A percentile compares a stretch with the other conserved stretches of the same genome.
Conservation (phyloP, 2,113 vertebrate species). For the Parus major region DNA sequence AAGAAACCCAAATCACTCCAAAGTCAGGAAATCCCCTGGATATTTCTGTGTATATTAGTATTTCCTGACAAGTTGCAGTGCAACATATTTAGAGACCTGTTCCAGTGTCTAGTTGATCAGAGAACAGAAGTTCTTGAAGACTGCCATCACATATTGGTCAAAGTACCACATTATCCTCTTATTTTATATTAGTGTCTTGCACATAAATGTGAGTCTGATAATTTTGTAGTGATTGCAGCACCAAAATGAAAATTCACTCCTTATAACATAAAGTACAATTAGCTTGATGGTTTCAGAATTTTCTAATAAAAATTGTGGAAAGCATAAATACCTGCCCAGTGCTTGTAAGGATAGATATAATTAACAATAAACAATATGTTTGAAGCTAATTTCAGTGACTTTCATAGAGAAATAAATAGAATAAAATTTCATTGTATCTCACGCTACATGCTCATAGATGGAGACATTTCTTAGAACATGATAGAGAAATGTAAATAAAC, state of each 20-base stretch:
- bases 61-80: background rate
- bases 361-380: background rate
- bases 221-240: background rate
- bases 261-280: background rate
- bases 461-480: background rate
- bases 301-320: background rate
- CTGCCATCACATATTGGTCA: background rate
- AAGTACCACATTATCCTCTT: background rate
- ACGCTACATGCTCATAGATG: background rate
- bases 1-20: background rate
- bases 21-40: background rate
- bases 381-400: background rate
- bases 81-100: background rate
- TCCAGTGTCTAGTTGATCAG: background rate
- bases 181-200: background rate
- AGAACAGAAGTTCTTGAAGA: background rate
- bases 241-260: background rate
- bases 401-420: background rate
- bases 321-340: background rate
- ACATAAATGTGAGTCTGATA: background rate
- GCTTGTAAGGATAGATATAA: background rate
- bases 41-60: background rate
- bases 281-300: background rate
- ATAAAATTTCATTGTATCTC: background rate
- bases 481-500: background rate